These are phyloP conservation scores for Empis livida DNA, from an alignment of 2,888 invertebrate species.

Conservation along the genomic window DNA sequence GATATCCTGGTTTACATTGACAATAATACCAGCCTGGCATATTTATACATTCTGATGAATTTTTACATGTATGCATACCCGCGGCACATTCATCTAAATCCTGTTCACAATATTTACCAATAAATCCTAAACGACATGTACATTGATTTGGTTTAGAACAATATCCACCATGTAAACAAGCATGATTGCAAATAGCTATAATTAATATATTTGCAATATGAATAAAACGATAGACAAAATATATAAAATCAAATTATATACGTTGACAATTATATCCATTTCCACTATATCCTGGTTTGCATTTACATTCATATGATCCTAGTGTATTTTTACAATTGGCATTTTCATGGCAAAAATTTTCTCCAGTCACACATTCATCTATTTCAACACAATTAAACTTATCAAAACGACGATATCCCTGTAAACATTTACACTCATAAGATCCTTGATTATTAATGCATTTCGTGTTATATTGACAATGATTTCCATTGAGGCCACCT, in stretches of 20 bases:
- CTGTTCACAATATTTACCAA: slow-evolving; percentile 68
- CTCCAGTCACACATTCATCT: slow-evolving; percentile 57
- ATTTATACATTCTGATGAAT: slow-evolving; percentile 69
- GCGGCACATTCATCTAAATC: slow-evolving; percentile 76
- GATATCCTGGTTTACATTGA: slow-evolving; percentile 68
- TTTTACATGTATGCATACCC: slow-evolving; percentile 57
- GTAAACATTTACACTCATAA: slow-evolving; percentile 72
- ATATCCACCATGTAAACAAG: slow-evolving; percentile 71
- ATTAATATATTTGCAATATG: neutral
- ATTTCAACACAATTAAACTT: slow-evolving; percentile 69
- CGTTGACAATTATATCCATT: slow-evolving; percentile 70
- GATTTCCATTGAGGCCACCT: slow-evolving; percentile 67
- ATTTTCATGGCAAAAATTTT: slow-evolving; percentile 60
- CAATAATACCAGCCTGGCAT: slow-evolving; percentile 86
- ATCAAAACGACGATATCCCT: slow-evolving; percentile 63
- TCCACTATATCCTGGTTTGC: slow-evolving; percentile 57
- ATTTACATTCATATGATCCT: slow-evolving; percentile 67
- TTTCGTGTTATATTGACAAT: slow-evolving; percentile 70
- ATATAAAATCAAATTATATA: slow-evolving; percentile 30
- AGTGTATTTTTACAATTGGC: slow-evolving; percentile 70
- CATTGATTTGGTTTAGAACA: slow-evolving; percentile 68
- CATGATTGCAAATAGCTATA: slow-evolving; percentile 63
- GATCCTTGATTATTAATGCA: slow-evolving; percentile 74
- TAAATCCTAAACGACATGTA: slow-evolving; percentile 68
- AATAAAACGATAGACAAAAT: neutral